Base-by-base conservation (phyloP, 2,888 invertebrate genomes). In the Cistogaster globosa region DNA sequence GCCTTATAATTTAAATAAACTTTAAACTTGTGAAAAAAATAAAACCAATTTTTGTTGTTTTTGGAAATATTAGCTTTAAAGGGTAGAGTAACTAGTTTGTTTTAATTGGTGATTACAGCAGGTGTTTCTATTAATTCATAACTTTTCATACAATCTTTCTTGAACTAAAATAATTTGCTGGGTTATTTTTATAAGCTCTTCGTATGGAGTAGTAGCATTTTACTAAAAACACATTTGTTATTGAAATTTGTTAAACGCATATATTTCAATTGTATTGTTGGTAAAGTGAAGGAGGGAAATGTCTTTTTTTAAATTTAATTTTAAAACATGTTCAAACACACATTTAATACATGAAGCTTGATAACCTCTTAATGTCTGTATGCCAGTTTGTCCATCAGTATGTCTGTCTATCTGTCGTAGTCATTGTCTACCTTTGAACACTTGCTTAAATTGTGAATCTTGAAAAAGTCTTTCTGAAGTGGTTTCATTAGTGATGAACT, bases 401-500 rank as follows among this genome's bases (percentile, higher is more conserved):
- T 16, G 53, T 67, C 57, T 16, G 53, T 42, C 45, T 42, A 38
- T 58, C 58, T 45, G 65, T 72, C 48, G 38, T 58, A 22, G 22
- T 76, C 48, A 48, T 65, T 75, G 63, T 63, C 57, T 58, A 65
- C 57, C 81, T 62, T 81, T 55, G 55, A 68, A 45, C 67, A 75
- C 74, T 81, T 68, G 71, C 71, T 62, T 36, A 67, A 45, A 42
- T 32, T 69, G 51, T 76, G 55, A 63, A 78, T 51, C 69, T 79
- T 62, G 22, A 62, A 72, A 55, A 42, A 42, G 51, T 53, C 12
- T 67, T 42, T 22, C 14, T 80, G 16, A 80, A 82, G 85, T 85
- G 82, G 42, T 82, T 53, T 20, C 38, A 60, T 65, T 14, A 51
- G 65, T 71, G 82, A 78, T 65, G 78, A 78, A 65, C 82, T 77